Evolutionary conservation across 2,797 vertebrate species (phyloP).

Genomic region (Pteronotus mesoamericanus): DNA sequence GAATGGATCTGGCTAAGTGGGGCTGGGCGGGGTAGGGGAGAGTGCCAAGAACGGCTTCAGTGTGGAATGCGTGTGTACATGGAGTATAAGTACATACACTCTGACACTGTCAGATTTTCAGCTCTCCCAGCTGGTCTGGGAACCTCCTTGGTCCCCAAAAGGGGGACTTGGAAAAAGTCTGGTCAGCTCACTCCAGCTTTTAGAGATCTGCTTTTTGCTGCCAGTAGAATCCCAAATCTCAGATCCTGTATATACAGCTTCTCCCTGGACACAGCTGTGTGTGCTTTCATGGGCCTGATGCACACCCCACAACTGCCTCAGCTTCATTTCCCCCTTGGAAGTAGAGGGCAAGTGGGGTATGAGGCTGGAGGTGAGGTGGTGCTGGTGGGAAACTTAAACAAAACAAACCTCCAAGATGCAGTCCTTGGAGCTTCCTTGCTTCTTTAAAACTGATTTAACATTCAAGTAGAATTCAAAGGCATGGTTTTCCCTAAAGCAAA

Average conservation of each 20-base stretch:
- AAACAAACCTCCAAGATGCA: not conserved
- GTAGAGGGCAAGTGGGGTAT: not conserved
- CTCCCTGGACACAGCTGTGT: not conserved
- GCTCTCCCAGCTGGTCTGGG: not conserved
- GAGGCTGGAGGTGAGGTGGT: not conserved
- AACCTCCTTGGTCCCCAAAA: not conserved
- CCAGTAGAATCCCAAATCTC: not conserved
- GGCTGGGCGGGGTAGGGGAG: fast-evolving
- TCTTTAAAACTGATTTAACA: not conserved
- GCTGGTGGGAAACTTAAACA: not conserved
- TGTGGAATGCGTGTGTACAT: not conserved
- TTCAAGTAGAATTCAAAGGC: not conserved
- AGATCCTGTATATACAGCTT: not conserved
- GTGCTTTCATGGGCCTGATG: not conserved
- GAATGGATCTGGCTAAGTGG: not conserved
- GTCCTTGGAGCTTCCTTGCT: not conserved
- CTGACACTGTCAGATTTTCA: fast-evolving
- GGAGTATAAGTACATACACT: fast-evolving
- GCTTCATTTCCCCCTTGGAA: not conserved
- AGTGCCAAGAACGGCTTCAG: fast-evolving
- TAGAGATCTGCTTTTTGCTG: not conserved
- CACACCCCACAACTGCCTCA: fast-evolving
- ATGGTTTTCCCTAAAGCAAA: not conserved
- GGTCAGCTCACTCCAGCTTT: not conserved
- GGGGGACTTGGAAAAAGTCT: fast-evolving